Conservation (phyloP, 2,113 vertebrate species). For the Ornithorhynchus anatinus region DNA sequence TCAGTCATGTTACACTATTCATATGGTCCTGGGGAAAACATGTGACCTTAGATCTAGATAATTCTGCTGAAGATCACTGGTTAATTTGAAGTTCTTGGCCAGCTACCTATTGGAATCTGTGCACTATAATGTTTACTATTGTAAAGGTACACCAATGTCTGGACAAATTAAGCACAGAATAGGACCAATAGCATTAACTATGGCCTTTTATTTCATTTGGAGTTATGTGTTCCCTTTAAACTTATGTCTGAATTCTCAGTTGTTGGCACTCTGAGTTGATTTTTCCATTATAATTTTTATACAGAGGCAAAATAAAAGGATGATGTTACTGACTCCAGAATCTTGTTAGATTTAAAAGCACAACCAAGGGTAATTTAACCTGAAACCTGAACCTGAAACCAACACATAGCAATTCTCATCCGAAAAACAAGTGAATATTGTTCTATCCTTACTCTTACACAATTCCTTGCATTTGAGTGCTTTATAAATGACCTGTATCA, state of each 20-base stretch:
- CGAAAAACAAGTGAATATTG: not conserved
- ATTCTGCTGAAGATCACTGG: not conserved
- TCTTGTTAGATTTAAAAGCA: not conserved
- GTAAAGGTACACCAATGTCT: not conserved
- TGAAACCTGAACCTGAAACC: not conserved
- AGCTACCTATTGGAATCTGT: not conserved
- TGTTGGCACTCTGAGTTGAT: not conserved
- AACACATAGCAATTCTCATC: not conserved
- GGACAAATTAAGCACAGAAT: not conserved
- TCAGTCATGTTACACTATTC: not conserved
- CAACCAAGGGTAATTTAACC: not conserved
- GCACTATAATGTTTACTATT: not conserved
- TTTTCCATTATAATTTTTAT: not conserved
- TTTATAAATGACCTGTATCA: not conserved
- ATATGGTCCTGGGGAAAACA: not conserved
- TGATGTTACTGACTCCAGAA: not conserved
- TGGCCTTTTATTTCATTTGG: not conserved
- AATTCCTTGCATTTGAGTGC: not conserved
- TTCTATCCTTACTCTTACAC: not conserved
- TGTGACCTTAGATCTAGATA: not conserved
- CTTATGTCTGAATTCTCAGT: not conserved
- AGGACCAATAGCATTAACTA: not conserved
- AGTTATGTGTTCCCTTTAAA: not conserved
- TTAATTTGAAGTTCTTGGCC: constrained; percentile 14
- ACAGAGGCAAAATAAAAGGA: not conserved